phyloP scores from a whole-genome alignment of 1,140 invertebrate species.

The Leptinotarsa texana region DNA sequence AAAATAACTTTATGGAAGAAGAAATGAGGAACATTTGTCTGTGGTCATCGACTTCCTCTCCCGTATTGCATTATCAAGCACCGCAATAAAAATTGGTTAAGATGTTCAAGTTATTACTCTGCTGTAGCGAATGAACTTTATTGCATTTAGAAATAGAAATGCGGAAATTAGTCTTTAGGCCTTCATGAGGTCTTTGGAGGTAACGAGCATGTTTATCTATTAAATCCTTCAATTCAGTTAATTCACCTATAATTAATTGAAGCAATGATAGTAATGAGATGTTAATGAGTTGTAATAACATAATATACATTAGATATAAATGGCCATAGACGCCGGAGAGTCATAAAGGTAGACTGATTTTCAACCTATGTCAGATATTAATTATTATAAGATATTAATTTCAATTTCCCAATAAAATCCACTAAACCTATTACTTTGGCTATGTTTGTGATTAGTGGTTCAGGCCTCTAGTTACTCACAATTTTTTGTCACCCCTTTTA shows the following conservation, averaged over 20 bases:
- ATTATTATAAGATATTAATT: too few species aligned
- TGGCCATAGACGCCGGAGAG: not conserved
- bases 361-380: not conserved
- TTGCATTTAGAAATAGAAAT: not conserved
- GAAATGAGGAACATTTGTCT: too few species aligned
- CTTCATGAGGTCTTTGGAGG: not conserved
- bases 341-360: not conserved
- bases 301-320: not conserved
- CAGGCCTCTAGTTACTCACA: too few species aligned
- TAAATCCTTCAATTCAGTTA: not conserved
- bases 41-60: not conserved
- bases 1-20: too few species aligned
- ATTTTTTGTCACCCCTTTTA: too few species aligned
- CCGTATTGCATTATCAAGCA: not conserved
- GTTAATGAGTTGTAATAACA: not conserved
- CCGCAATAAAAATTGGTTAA: not conserved
- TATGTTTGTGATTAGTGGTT: too few species aligned
- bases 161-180: not conserved
- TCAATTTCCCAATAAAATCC: too few species aligned
- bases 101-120: not conserved
- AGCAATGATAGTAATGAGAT: not conserved
- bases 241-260: not conserved
- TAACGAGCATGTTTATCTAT: slow-evolving; percentile 4
- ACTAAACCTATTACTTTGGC: too few species aligned
- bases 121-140: not conserved